A percentile compares a stretch with the other conserved stretches of the same genome.
Conservation (phyloP, 2,113 vertebrate species). For the Riparia riparia region DNA sequence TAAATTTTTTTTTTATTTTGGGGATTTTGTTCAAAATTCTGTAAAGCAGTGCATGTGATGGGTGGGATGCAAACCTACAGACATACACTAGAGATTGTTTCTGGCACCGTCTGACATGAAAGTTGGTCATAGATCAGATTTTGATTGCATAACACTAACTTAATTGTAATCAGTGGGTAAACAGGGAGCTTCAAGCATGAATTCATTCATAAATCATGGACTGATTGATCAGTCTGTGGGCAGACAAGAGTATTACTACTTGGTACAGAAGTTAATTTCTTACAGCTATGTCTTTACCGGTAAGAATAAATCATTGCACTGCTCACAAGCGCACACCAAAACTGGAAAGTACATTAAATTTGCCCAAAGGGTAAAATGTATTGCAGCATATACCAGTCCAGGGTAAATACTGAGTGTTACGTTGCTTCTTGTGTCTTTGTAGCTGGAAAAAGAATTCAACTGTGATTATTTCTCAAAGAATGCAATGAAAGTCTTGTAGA, state of each 20-base stretch:
- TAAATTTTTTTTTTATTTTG: not conserved
- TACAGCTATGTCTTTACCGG: not conserved
- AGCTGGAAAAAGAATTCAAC: not conserved
- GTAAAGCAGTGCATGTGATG: not conserved
- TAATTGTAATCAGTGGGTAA: not conserved
- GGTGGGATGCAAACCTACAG: not conserved
- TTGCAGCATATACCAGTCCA: not conserved
- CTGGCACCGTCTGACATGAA: not conserved
- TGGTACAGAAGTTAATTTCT: not conserved
- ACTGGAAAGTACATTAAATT: not conserved
- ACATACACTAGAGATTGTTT: not conserved
- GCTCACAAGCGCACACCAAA: not conserved
- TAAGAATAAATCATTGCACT: not conserved
- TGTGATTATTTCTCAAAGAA: not conserved
- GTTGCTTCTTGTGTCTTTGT: not conserved
- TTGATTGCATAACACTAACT: not conserved
- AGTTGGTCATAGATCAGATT: not conserved
- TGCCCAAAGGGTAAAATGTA: not conserved
- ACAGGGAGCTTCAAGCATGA: not conserved
- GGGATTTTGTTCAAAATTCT: not conserved
- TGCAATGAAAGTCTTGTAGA: not conserved
- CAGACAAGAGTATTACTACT: not conserved
- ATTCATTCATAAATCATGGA: not conserved
- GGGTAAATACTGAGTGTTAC: not conserved
- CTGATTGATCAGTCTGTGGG: not conserved